Evolutionary conservation across 2,888 invertebrate genomes (phyloP).

Genomic region (Coenonympha glycerion): DNA sequence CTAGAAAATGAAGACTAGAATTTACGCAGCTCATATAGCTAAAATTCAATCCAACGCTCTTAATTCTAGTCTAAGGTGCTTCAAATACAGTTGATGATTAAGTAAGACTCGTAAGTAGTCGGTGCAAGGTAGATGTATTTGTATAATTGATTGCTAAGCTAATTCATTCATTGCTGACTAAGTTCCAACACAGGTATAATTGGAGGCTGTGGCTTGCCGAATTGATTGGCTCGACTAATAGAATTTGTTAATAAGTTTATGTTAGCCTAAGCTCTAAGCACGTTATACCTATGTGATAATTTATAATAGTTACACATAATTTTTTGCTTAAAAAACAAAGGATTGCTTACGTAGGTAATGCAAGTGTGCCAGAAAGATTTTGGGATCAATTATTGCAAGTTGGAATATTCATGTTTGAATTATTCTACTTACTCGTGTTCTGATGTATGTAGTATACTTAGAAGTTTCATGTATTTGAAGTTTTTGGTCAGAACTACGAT

Average conservation of each 20-base stretch:
- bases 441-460: no score
- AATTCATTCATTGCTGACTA: constrained; percentile 21
- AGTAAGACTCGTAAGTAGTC: not conserved
- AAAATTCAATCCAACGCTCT: not conserved
- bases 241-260: not conserved
- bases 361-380: no score
- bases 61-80: not conserved
- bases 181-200: not conserved
- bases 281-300: not conserved
- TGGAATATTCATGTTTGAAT: no score
- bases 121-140: not conserved
- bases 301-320: not conserved
- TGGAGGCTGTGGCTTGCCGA: constrained; percentile 1
- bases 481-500: no score
- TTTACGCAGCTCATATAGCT: not conserved
- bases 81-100: not conserved
- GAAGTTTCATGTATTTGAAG: no score
- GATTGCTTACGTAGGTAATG: not conserved
- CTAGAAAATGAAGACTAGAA: no score
- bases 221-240: not conserved
- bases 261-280: no score
- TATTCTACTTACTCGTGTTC: no score
- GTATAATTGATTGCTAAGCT: constrained; percentile 24
- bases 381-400: no score
- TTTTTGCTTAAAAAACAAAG: not conserved